Base-by-base conservation (phyloP, 2,113 vertebrate species). In the Archocentrus centrarchus region DNA sequence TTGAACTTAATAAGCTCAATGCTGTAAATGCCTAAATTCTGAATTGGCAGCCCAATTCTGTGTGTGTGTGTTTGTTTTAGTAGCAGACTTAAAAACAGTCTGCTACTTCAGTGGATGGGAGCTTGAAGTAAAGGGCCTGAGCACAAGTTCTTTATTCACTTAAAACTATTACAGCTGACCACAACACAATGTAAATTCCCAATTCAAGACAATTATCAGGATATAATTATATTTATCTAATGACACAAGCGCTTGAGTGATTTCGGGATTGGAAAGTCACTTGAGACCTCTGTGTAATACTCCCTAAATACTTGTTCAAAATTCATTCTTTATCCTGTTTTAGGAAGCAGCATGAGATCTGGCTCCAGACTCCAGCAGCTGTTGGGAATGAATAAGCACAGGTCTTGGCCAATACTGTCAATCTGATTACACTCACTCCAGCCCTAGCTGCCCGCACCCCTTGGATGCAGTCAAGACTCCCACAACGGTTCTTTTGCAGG, bases 361-460 rank as follows among this genome's bases (percentile, higher is more conserved):
- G 53, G 35, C 57, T 58, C 44, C 14, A 24, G 63, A 68, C 59
- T 63, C 32, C 32, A 75, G 79, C 88, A 78, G 83, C 82, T 83
- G 82, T 63, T 85, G 57, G 47, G 10, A 83, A 58, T 70, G 57
- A 91, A 89, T 80, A 61, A 85, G 59, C 73, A 32, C 76, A 79
- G 66, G 55, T 37, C 17, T 47, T 1, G 1, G 27, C 70, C 64
- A n/a, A 32, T 17, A 37, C 83, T 64, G 83, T 79, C 75, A 84
- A 64, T 55, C 62, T 82, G 90, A 93, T 83, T 77, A 82, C 59
- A 32, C 37, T 81, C 35, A 20, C 24, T 75, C 59, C 47, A 32
- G 37, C 18, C 41, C 78, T 55, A 1, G 83, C 84, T 55, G 77
- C 68, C 81, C 62, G 77, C 27, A 81, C 32, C 68, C 37, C 35